Conservation (phyloP, 2,113 vertebrate genomes). For the Epinephelus fuscoguttatus region DNA sequence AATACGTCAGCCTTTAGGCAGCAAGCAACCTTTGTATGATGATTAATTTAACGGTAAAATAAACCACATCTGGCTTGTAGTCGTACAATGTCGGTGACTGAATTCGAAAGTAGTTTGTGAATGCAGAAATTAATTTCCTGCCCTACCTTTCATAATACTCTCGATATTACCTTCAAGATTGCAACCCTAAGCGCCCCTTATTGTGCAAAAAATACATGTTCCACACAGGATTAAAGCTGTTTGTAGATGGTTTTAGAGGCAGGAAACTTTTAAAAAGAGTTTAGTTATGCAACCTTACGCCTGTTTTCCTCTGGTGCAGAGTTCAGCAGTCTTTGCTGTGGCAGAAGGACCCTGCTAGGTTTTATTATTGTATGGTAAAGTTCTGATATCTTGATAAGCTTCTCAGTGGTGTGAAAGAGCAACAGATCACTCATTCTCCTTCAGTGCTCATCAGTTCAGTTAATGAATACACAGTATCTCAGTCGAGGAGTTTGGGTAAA, state of each 20-base stretch:
- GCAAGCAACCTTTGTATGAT: not conserved
- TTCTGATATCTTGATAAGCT: not conserved
- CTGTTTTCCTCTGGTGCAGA: not conserved
- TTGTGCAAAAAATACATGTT: not conserved
- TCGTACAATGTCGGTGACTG: not conserved
- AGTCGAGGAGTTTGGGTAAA: not conserved
- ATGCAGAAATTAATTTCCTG: no score
- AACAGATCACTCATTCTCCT: not conserved
- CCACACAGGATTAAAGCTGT: not conserved
- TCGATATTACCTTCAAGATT: not conserved
- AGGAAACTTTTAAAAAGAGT: not conserved
- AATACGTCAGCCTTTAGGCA: no score
- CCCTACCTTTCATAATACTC: not conserved
- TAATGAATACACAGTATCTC: constrained; percentile 18
- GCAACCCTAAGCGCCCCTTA: not conserved
- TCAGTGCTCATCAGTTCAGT: not conserved
- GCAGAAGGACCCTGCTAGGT: not conserved
- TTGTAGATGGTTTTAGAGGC: not conserved
- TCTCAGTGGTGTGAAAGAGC: not conserved
- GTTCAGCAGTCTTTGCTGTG: not conserved
- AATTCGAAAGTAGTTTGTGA: not conserved
- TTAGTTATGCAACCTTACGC: not conserved
- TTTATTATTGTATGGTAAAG: constrained; percentile 20
- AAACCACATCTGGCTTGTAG: not conserved
- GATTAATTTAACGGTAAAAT: not conserved